Conservation (phyloP, 2,888 invertebrate genomes). For the Orchesellides sinensis region DNA sequence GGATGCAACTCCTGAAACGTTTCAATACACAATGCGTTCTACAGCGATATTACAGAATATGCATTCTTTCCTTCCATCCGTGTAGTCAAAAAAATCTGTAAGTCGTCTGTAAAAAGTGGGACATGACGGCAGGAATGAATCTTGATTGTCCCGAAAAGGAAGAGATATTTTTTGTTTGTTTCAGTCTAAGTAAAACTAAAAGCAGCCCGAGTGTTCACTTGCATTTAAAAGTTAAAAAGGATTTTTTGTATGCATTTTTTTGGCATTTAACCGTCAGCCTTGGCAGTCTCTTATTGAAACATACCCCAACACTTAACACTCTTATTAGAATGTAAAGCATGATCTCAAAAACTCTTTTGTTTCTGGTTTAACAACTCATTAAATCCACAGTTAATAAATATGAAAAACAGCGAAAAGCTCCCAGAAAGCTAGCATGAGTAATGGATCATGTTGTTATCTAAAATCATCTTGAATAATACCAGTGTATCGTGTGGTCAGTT, state of each 20-base stretch:
- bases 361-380: constrained; percentile 61
- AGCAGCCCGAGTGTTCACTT: too few relatives aligned
- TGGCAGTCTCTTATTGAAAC: too few relatives aligned
- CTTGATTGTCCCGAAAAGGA: constrained; percentile 18
- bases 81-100: too few relatives aligned
- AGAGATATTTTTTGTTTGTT: too few relatives aligned
- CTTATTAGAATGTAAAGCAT: constrained; percentile 35
- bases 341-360: constrained; percentile 35
- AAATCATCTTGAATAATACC: constrained; percentile 50
- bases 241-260: too few relatives aligned
- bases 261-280: too few relatives aligned
- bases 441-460: constrained; percentile 61
- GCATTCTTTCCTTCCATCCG: too few relatives aligned
- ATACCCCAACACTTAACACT: background rate
- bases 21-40: too few relatives aligned
- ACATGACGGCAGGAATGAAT: background rate
- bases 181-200: too few relatives aligned
- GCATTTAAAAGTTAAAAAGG: too few relatives aligned
- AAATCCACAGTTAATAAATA: constrained; percentile 64
- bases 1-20: too few relatives aligned
- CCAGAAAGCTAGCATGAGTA: constrained; percentile 47
- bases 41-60: too few relatives aligned
- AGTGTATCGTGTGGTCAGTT: constrained; percentile 58
- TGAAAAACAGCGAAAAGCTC: constrained; percentile 60
- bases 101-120: background rate